Evolutionary conservation across 2,888 invertebrate species (phyloP).

Genomic region (Eupithecia tripunctaria): DNA sequence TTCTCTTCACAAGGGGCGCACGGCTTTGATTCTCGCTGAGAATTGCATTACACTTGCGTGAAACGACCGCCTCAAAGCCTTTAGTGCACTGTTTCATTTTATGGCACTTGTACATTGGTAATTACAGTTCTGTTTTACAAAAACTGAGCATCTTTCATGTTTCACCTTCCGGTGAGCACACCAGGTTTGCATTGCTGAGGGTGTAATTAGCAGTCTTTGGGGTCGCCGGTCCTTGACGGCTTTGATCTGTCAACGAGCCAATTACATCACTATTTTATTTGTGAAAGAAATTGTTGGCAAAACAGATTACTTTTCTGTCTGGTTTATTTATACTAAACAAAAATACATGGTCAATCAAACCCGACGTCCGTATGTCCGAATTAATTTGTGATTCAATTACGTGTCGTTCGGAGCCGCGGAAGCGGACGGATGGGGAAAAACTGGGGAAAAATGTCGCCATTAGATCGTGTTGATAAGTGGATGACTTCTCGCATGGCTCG

Average conservation of each 20-base stretch:
- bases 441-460: constrained; percentile 78
- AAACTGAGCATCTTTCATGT: constrained; percentile 42
- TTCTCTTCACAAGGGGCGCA: constrained; percentile 5
- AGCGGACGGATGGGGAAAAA: constrained; percentile 80
- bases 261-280: constrained; percentile 11
- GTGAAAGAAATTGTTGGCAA: constrained; percentile 4
- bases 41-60: constrained; percentile 73
- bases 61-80: constrained; percentile 66
- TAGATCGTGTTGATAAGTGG: constrained; percentile 81
- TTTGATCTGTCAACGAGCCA: constrained; percentile 24
- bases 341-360: constrained; percentile 26
- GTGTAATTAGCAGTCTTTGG: constrained; percentile 34
- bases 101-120: constrained; percentile 66
- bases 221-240: constrained; percentile 8
- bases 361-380: constrained; percentile 61
- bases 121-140: constrained; percentile 60
- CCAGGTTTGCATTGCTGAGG: constrained; percentile 33
- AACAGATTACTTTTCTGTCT: constrained; percentile 8
- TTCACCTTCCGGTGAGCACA: constrained; percentile 27
- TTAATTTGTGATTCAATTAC: constrained; percentile 83
- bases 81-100: constrained; percentile 67
- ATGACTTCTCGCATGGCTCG: constrained; percentile 82
- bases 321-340: constrained; percentile 5
- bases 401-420: constrained; percentile 72
- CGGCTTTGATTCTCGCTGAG: constrained; percentile 70